Conservation (phyloP, 2,797 vertebrate genomes). For the Paguma larvata region DNA sequence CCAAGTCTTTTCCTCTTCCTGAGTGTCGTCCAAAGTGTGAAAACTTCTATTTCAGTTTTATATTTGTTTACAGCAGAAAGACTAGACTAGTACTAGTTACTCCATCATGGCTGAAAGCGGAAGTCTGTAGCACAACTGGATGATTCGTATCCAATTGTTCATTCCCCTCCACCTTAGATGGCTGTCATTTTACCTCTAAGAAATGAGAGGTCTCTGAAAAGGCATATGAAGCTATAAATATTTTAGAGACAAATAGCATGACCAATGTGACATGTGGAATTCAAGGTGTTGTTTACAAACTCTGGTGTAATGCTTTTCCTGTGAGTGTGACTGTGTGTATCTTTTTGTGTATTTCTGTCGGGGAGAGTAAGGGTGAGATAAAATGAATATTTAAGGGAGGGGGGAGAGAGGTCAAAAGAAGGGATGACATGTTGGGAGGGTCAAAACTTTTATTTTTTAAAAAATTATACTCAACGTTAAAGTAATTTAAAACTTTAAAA, state of each 20-base stretch:
- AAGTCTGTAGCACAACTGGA: not conserved
- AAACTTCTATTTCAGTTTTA: not conserved
- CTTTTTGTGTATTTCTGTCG: not conserved
- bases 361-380: not conserved
- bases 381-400: not conserved
- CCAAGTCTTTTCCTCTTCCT: not conserved
- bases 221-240: not conserved
- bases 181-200: slow-evolving; percentile 19
- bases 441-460: not conserved
- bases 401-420: not conserved
- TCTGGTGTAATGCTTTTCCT: slow-evolving; percentile 34
- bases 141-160: not conserved
- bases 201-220: slow-evolving; percentile 21
- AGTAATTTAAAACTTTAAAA: slow-evolving; percentile 15
- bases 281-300: slow-evolving; percentile 1
- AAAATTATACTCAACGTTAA: not conserved
- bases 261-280: not conserved
- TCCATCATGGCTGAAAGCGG: not conserved
- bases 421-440: not conserved
- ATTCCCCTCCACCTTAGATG: not conserved
- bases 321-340: not conserved
- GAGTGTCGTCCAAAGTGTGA: not conserved
- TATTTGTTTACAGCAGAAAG: slow-evolving; percentile 30
- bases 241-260: not conserved
- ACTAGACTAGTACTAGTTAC: not conserved